Conservation (phyloP, 2,797 vertebrate species). For the Rhinatrema bivittatum region DNA sequence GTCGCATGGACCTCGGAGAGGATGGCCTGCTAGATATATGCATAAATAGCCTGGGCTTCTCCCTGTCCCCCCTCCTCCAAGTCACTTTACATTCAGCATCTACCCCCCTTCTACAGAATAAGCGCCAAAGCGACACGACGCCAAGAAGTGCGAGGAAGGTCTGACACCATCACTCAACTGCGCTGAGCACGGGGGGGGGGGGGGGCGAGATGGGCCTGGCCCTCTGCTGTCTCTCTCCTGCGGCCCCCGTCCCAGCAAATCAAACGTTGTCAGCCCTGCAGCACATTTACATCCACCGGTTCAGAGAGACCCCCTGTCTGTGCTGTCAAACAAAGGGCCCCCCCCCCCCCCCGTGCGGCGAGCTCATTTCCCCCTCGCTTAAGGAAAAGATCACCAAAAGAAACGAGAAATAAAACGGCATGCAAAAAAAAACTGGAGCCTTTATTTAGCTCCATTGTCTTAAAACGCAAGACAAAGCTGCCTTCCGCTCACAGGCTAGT, state of each 20-base stretch:
- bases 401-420: background rate
- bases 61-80: too few species aligned
- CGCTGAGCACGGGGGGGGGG: background rate
- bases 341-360: too few species aligned
- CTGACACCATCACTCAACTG: rapidly evolving
- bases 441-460: background rate
- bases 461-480: background rate
- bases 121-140: background rate
- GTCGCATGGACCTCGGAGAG: too few species aligned
- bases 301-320: background rate
- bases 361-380: too few species aligned
- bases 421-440: background rate
- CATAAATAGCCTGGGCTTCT: too few species aligned
- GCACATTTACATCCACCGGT: background rate
- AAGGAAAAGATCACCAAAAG: too few species aligned
- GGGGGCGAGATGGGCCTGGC: too few species aligned
- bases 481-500: slow-evolving; percentile 1
- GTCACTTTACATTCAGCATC: too few species aligned
- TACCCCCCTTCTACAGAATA: too few species aligned
- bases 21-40: too few species aligned
- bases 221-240: background rate
- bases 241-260: background rate
- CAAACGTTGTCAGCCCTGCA: background rate
- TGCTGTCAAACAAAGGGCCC: background rate
- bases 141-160: background rate